Conservation (phyloP, 2,888 invertebrate genomes). For the Chromoteleia sp. region DNA sequence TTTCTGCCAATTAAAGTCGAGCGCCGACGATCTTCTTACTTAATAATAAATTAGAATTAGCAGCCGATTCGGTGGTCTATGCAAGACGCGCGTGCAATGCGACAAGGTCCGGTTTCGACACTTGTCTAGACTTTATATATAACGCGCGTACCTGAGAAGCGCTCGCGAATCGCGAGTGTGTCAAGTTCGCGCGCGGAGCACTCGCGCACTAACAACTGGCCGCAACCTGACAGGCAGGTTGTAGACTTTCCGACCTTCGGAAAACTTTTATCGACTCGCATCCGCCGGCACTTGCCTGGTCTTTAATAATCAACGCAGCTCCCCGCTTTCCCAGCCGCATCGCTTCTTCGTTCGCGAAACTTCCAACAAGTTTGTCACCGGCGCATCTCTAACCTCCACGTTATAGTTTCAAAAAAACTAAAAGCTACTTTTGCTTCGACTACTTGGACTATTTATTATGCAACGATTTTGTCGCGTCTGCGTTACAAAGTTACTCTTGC, state of each 20-base stretch:
- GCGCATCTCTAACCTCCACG: slow-evolving; percentile 7
- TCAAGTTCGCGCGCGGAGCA: slow-evolving; percentile 25
- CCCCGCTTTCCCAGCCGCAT: slow-evolving; percentile 22
- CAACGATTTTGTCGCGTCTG: background rate
- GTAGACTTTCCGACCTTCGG: slow-evolving; percentile 44
- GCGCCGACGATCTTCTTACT: background rate
- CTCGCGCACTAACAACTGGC: background rate
- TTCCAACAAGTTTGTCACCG: background rate
- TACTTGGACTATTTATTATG: background rate
- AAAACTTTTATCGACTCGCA: slow-evolving; percentile 38
- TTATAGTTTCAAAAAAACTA: background rate
- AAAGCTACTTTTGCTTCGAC: background rate
- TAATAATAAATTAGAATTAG: background rate
- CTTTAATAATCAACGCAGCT: slow-evolving; percentile 24
- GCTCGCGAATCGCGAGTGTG: slow-evolving; percentile 29
- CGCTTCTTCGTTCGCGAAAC: background rate
- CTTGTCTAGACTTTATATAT: slow-evolving; percentile 38
- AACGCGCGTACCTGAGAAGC: slow-evolving; percentile 18
- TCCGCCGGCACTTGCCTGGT: slow-evolving; percentile 7
- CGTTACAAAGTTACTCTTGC: background rate
- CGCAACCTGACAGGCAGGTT: slow-evolving; percentile 23
- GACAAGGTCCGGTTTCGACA: slow-evolving; percentile 44
- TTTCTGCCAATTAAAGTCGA: background rate
- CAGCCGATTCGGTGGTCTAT: background rate
- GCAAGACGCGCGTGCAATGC: background rate